phyloP scores from a whole-genome alignment of 2,113 vertebrate species.

The Vulpes vulpes region DNA sequence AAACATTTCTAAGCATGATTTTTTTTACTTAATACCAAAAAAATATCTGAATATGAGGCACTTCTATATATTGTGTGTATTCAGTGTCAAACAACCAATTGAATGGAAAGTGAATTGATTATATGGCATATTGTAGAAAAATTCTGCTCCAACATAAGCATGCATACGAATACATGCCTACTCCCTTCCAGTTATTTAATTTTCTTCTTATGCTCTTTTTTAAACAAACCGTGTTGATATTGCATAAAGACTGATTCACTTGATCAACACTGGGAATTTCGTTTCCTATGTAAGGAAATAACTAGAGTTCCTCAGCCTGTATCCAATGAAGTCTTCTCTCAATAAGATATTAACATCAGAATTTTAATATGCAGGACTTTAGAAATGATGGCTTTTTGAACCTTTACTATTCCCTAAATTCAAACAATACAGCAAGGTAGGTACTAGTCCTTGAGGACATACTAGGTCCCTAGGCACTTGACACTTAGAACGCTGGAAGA shows the following conservation, averaged over 20 bases:
- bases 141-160: not conserved
- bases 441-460: slow-evolving; percentile 2
- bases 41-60: not conserved
- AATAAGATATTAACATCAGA: not conserved
- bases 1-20: not conserved
- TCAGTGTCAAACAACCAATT: not conserved
- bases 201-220: not conserved
- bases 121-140: not conserved
- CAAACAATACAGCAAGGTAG: not conserved
- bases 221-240: not conserved
- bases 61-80: not conserved
- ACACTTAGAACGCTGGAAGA: slow-evolving; percentile 18
- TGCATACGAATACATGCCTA: too few relatives aligned
- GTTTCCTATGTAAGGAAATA: slow-evolving; percentile 3
- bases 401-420: not conserved
- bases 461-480: not conserved
- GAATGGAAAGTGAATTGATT: not conserved
- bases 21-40: slow-evolving; percentile 12
- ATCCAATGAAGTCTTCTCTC: not conserved
- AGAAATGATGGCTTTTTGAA: not conserved
- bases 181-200: not conserved
- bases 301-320: not conserved
- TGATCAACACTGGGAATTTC: not conserved
- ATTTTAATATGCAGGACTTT: slow-evolving; percentile 2
- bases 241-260: not conserved